Conservation (phyloP, 2,113 vertebrate species). For the Kryptolebias marmoratus region DNA sequence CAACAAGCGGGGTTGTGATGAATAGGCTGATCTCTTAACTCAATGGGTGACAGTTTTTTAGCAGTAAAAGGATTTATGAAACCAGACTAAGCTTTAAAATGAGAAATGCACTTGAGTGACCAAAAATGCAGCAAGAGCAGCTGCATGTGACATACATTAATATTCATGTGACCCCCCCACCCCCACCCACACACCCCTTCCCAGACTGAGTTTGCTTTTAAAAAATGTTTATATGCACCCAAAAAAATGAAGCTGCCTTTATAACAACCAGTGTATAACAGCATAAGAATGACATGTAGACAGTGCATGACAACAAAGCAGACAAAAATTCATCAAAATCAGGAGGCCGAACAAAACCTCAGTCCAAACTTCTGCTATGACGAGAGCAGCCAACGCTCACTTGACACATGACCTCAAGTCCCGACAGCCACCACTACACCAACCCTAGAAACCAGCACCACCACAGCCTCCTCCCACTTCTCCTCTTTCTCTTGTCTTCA, state of each 20-base stretch:
- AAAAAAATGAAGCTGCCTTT: slow-evolving; percentile 9
- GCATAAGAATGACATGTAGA: background rate
- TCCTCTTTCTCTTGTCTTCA: slow-evolving; percentile 44
- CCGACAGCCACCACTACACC: slow-evolving; percentile 40
- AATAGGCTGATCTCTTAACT: slow-evolving; percentile 29
- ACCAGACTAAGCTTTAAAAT: slow-evolving; percentile 25
- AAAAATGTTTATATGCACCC: slow-evolving; percentile 39
- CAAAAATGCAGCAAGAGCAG: slow-evolving; percentile 29
- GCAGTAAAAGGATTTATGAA: slow-evolving; percentile 29
- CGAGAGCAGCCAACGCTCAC: slow-evolving; percentile 39
- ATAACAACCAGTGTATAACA: background rate
- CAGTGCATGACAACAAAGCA: background rate
- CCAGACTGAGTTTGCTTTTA: slow-evolving; percentile 30
- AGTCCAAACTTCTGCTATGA: slow-evolving; percentile 36
- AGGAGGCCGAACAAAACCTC: slow-evolving; percentile 1
- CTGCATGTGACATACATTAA: slow-evolving; percentile 54
- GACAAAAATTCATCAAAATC: background rate
- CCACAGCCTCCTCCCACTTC: slow-evolving; percentile 14
- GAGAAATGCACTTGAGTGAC: slow-evolving; percentile 3
- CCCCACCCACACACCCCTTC: too few relatives aligned
- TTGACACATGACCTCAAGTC: slow-evolving; percentile 68
- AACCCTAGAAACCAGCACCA: slow-evolving; percentile 37
- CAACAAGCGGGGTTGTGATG: slow-evolving; percentile 2
- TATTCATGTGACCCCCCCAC: slow-evolving; percentile 63
- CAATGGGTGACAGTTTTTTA: slow-evolving; percentile 15